Base-by-base conservation (phyloP, 2,113 vertebrate genomes). In the Neogale vison region DNA sequence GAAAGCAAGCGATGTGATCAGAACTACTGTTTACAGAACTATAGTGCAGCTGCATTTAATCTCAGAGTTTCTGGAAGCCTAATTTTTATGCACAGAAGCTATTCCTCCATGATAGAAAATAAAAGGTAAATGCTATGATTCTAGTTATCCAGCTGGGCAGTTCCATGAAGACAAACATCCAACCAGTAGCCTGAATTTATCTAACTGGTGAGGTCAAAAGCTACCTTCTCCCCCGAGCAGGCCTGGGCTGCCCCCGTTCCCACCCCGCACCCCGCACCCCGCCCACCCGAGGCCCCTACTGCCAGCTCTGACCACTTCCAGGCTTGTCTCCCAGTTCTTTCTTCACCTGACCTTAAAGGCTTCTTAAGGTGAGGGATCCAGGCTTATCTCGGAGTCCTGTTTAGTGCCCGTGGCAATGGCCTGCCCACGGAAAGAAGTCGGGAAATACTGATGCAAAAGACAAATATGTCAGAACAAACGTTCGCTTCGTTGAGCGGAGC, bases 361-460 rank as follows among this genome's bases (percentile, higher is more conserved):
- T 65, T 77, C 76, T 80, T 34, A 42, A 65, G 36, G 31, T 47
- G 31, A 63, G 50, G 5, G 6, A 9, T 23, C 11, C n/a, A 15
- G 36, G 34, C 42, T 76, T 94, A 20, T 72, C 83, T 88, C 26
- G 36, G 82, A n/a, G 52, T 88, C 83, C 21, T 36, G 77, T 34
- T 50, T 24, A 69, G 65, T 77, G n/a, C 57, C 72, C 10, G 1
- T 20, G 55, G 18, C 87, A 45, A 18, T 11, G 61, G 67, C 81
- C 87, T 50, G 39, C 79, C 63, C 23, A 2, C 18, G 52, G 21
- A 34, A 45, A 87, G 74, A 81, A 79, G 55, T 74, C 67, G 31
- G 76, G 81, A 67, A 45, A 87, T 42, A 65, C 42, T 93, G 81
- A 89, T 2, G 12, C 63, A 69, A 79, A 94, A 87, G 50, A 90